Evolutionary conservation across 2,888 invertebrate species (phyloP).

Genomic region (Lamellibrachia satsuma): DNA sequence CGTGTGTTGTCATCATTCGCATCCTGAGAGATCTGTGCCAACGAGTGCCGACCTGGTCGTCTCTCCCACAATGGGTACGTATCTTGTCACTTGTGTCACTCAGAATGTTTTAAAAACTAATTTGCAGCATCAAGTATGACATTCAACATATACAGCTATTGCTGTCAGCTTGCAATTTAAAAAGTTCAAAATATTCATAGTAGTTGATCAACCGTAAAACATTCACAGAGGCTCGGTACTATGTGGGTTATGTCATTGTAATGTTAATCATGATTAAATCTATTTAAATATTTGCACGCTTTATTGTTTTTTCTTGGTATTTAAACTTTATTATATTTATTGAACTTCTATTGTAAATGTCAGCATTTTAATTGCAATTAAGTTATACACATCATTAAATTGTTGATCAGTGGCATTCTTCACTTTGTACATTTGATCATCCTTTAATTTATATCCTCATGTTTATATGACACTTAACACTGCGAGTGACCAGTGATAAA

Average conservation of each 20-base stretch:
- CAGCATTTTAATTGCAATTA: background rate
- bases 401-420: background rate
- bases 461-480: background rate
- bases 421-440: background rate
- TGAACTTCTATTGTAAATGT: background rate
- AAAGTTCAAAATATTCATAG: too few relatives aligned
- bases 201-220: too few relatives aligned
- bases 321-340: background rate
- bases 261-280: too few relatives aligned
- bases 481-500: too few relatives aligned
- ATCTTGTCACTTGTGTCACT: slow-evolving; percentile 46
- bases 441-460: background rate
- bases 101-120: background rate
- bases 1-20: slow-evolving; percentile 95
- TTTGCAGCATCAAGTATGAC: too few relatives aligned
- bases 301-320: too few relatives aligned
- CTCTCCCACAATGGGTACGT: slow-evolving; percentile 90
- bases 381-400: background rate
- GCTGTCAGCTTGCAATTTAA: too few relatives aligned
- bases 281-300: too few relatives aligned
- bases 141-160: too few relatives aligned
- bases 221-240: too few relatives aligned
- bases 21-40: slow-evolving; percentile 94
- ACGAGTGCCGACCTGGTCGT: slow-evolving; percentile 92
- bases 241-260: too few relatives aligned